These are phyloP conservation scores for Rhopilema esculentum DNA, from an alignment of 30 jellyfish, hydroid and myxozoan species.

Conservation along the genomic window DNA sequence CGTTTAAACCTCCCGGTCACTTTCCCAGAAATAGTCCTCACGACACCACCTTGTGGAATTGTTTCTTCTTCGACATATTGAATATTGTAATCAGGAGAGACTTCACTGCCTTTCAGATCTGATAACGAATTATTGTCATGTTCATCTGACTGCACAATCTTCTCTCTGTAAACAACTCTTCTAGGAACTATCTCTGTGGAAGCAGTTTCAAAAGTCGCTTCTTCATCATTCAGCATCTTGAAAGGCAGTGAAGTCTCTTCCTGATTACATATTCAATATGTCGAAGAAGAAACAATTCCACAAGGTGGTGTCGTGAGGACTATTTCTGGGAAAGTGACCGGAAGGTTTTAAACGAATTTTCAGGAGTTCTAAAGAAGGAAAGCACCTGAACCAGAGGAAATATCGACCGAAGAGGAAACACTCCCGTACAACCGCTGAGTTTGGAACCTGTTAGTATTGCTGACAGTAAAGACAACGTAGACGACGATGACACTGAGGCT, in stretches of 20 bases:
- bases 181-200: slow-evolving; percentile 5
- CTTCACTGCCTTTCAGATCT: too few relatives aligned
- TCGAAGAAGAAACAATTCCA: background rate
- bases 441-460: background rate
- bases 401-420: background rate
- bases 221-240: background rate
- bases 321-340: background rate
- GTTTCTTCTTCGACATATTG: too few relatives aligned
- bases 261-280: background rate
- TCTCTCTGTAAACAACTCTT: slow-evolving; percentile 8
- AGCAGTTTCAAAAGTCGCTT: background rate
- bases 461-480: background rate
- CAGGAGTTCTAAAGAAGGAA: background rate
- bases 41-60: too few relatives aligned
- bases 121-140: too few relatives aligned
- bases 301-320: background rate
- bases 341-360: background rate
- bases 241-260: background rate
- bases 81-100: too few relatives aligned
- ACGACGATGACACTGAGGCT: background rate
- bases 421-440: background rate
- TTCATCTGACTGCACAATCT: background rate
- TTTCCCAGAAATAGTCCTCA: too few relatives aligned
- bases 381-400: background rate
- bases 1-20: too few relatives aligned